A percentile compares a stretch with the other conserved stretches of the same genome.
These are phyloP conservation scores for Scopus umbretta DNA, from an alignment of 2,113 vertebrate genomes.

Conservation along the genomic window DNA sequence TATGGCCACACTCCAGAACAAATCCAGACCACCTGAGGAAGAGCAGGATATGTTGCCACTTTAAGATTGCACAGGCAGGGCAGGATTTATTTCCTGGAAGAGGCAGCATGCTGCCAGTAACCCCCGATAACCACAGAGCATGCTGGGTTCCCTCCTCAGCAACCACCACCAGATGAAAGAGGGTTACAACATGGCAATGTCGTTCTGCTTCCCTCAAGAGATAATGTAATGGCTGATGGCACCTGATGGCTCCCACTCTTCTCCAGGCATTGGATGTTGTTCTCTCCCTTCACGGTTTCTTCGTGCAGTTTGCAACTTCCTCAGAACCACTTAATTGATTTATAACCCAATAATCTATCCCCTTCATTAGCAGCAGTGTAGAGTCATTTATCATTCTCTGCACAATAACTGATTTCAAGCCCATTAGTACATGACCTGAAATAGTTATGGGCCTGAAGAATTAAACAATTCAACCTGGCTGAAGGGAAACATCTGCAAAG, in stretches of 20 bases:
- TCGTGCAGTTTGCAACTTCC: not conserved
- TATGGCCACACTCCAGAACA: not conserved
- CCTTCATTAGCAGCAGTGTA: not conserved
- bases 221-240: not conserved
- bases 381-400: conserved; percentile 29
- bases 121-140: not conserved
- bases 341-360: conserved; percentile 38
- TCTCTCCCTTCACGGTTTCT: not conserved
- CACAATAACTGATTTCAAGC: not conserved
- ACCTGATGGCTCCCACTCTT: not conserved
- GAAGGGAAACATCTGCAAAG: not conserved
- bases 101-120: not conserved
- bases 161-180: not conserved
- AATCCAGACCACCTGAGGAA: not conserved
- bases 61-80: not conserved
- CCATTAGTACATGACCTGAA: conserved; percentile 31
- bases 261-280: not conserved
- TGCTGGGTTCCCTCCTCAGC: accelerated
- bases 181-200: not conserved
- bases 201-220: not conserved
- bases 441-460: not conserved
- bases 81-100: not conserved
- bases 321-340: conserved; percentile 44
- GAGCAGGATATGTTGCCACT: not conserved
- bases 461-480: not conserved